Percentiles rank a stretch among this genome's conserved stretches.
phyloP scores from a whole-genome alignment of 2,113 vertebrate species.

The Brachypodius melanocephalos region DNA sequence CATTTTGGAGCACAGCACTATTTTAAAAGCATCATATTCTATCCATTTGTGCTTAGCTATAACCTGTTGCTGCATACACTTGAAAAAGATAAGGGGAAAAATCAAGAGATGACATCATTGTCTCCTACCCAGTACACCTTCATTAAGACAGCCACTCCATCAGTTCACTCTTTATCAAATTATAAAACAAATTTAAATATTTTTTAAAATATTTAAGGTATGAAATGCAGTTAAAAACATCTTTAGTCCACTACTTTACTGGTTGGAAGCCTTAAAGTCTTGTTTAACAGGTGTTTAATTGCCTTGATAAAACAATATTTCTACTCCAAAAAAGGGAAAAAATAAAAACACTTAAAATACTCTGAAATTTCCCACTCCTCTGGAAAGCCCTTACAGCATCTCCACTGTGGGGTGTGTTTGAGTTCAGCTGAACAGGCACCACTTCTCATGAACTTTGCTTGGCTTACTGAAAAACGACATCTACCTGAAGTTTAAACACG shows the following conservation, averaged over 20 bases:
- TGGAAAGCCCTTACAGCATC: background rate
- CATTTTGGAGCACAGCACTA: background rate
- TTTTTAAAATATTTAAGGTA: background rate
- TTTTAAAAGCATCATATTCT: background rate
- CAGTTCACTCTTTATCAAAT: background rate
- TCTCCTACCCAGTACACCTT: background rate
- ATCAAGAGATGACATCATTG: background rate
- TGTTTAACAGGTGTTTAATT: background rate
- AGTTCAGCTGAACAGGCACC: background rate
- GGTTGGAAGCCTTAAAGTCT: background rate
- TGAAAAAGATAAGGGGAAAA: background rate
- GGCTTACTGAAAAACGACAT: background rate
- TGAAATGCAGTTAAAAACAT: background rate
- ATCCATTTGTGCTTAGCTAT: background rate
- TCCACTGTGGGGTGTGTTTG: accelerated
- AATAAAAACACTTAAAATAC: background rate
- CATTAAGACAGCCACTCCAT: background rate
- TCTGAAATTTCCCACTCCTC: background rate
- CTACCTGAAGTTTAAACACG: background rate
- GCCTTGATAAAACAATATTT: background rate
- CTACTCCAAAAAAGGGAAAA: background rate
- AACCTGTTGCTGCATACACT: background rate
- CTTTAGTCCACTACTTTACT: background rate
- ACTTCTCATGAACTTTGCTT: background rate
- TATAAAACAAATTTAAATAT: background rate